phyloP scores from a whole-genome alignment of 1,140 invertebrate genomes.

The Drosophila sulfurigaster region DNA sequence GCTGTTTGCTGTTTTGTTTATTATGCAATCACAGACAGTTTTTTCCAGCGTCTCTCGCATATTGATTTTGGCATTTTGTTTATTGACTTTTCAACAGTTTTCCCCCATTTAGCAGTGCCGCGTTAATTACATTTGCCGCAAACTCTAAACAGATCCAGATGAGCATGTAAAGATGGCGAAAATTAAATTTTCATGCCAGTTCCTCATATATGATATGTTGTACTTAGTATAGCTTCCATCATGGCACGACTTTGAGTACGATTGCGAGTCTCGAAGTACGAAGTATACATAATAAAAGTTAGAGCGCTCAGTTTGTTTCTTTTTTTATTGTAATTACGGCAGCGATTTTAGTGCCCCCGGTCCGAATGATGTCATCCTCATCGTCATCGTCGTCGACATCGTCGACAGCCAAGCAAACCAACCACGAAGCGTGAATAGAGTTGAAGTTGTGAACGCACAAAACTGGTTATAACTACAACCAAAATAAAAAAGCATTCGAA shows the following conservation, averaged over 20 bases:
- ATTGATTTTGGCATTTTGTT: slow-evolving; percentile 76
- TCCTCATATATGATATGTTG: slow-evolving; percentile 13
- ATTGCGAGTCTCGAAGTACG: slow-evolving; percentile 23
- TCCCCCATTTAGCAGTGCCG: slow-evolving; percentile 49
- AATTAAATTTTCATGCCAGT: slow-evolving; percentile 61
- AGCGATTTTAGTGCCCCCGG: slow-evolving; percentile 64
- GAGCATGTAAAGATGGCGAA: slow-evolving; percentile 36
- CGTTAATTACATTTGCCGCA: slow-evolving; percentile 57
- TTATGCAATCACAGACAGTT: slow-evolving; percentile 72
- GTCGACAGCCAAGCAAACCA: slow-evolving; percentile 3
- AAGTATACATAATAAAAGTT: slow-evolving; percentile 54
- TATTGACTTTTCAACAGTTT: slow-evolving; percentile 61
- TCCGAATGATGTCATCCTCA: slow-evolving; percentile 67
- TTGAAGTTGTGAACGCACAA: slow-evolving; percentile 60
- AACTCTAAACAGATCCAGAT: slow-evolving; percentile 26
- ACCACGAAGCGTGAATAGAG: slow-evolving; percentile 30
- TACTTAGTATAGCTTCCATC: too few relatives aligned
- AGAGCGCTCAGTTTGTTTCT: slow-evolving; percentile 39
- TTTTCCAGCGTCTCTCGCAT: slow-evolving; percentile 65
- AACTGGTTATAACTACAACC: slow-evolving; percentile 59
- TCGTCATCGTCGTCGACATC: slow-evolving; percentile 36
- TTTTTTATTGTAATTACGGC: slow-evolving; percentile 75
- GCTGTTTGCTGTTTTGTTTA: slow-evolving; percentile 51
- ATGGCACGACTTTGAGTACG: too few relatives aligned
- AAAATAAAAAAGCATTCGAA: slow-evolving; percentile 38